phyloP scores from a whole-genome alignment of 2,888 invertebrate genomes.

The Drosophila koepferae region DNA sequence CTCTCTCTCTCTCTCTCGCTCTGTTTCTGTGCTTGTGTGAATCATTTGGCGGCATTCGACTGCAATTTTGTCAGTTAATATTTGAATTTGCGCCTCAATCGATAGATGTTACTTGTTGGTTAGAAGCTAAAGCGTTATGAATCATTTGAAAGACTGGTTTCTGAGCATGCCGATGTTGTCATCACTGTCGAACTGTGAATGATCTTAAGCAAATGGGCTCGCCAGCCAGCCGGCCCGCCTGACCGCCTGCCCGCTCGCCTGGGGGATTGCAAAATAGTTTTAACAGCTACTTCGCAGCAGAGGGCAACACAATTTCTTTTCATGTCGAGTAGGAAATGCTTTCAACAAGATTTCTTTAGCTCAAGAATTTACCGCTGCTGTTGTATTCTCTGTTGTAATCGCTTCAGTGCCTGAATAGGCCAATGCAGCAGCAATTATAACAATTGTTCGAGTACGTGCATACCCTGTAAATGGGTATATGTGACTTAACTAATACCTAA shows the following conservation, averaged over 20 bases:
- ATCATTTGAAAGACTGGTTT: conserved; percentile 55
- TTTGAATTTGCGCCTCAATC: conserved; percentile 37
- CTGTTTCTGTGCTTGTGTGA: conserved; percentile 21
- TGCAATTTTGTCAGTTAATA: conserved; percentile 48
- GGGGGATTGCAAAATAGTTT: conserved; percentile 45
- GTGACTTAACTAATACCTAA: no score
- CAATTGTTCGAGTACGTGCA: conserved; percentile 6
- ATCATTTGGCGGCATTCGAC: conserved; percentile 44
- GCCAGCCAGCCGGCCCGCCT: not conserved
- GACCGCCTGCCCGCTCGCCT: not conserved
- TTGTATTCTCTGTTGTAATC: conserved; percentile 54
- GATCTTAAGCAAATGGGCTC: conserved; percentile 44
- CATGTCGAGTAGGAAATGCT: conserved; percentile 73
- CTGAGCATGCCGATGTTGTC: conserved; percentile 44
- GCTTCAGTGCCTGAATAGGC: conserved; percentile 59
- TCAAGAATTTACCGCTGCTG: conserved; percentile 71
- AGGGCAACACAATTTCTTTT: conserved; percentile 64
- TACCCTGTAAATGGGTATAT: conserved; percentile 3
- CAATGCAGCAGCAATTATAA: conserved; percentile 50
- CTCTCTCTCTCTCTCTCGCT: not conserved
- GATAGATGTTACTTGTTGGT: conserved; percentile 28
- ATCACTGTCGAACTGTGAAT: conserved; percentile 49
- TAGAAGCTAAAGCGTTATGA: conserved; percentile 37
- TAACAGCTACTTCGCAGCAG: conserved; percentile 30
- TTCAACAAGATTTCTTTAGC: conserved; percentile 77